Base-by-base conservation (phyloP, 2,113 vertebrate species). In the Rhinolophus ferrumequinum region DNA sequence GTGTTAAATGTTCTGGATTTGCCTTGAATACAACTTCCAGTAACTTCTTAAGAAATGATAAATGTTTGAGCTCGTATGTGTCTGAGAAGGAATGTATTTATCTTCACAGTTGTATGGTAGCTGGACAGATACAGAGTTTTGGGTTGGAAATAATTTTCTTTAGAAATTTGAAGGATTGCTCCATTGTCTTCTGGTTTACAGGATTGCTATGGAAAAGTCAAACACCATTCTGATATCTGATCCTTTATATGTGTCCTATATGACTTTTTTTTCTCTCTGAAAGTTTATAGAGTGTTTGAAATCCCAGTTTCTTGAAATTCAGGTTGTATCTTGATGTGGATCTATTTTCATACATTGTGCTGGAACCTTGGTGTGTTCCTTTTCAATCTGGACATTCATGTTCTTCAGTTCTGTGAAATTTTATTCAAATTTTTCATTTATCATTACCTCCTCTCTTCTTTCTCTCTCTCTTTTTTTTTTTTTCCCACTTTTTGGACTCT, bases 1-100 rank as follows among this genome's bases (percentile, higher is more conserved):
- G 44, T 72, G n/a, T 93, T 88, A 80, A 94, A n/a, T 54, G 85
- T 85, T 85, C 52, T 75, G 50, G 41, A 93, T 87, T 72, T 88
- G 41, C 44, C 44, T 72, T 24, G 26, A 79, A 12, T 16, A 80
- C 19, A 8, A 6, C 54, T 81, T 94, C n/a, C 4, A 88, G 19
- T 81, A 66, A 73, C n/a, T 54, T 73, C n/a, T n/a, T 73, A 44
- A 82, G n/a, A 66, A 82, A 24, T 35, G 28, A n/a, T 54, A 21
- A 62, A 22, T 84, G 11, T 88, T 82, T 64, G 67, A 35, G 47
- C 28, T 44, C 21, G 41, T 73, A 24, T 10, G 5, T 79, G 47
- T 73, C 54, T 62, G n/a, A 73, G 76, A 81, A 6, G 56, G 19
- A 60, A 94, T 88, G 62, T 88, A 81, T 88, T 88, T 60, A 28